Base-by-base conservation (phyloP, 2,797 vertebrate genomes). In the Diplodus sargus region DNA sequence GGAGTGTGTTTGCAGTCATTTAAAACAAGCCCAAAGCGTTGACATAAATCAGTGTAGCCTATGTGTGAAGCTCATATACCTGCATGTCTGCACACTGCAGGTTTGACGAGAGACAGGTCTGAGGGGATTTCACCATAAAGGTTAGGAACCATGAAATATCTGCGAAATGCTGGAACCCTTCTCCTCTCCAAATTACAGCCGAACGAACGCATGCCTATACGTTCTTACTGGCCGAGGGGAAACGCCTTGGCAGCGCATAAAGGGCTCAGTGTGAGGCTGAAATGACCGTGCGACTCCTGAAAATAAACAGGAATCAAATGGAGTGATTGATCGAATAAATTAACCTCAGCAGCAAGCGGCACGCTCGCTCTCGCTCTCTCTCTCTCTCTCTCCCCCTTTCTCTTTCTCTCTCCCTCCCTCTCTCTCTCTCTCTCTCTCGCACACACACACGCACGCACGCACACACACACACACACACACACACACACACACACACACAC, bases 301-400 rank as follows among this genome's bases (percentile, higher is more conserved):
- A 95, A 94, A 94, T 93, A 95, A 94, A 94, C 92, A 93, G 83
- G 83, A 89, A 94, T 94, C 93, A 92, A 92, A 92, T 87, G 71
- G 87, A 90, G 90, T 92, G 89, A 93, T 93, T 91, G 93, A 94
- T 91, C 84, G 89, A 87, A 92, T 90, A 85, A 90, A 93, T 94
- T 91, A 91, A 87, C 82, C 81, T 78, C 72, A 87, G 85, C 77
- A 88, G 83, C 85, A 60, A 76, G 80, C 59, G 2, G 18, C 62
- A 13, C 57, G 1, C 71, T 69, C 72, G 39, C 73, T 43, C 64
- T 52, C 60, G 22, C 62, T 57, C 71, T 20, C 70, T 42, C 59
- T 56, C 47, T 52, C 74, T 30, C 39, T 39, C 39, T 11, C 39
- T 11, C 34, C 2, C 65, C 42, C 78, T 28, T 47, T 42, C 43